Conservation (phyloP, 2,113 vertebrate species). For the Podiceps cristatus region DNA sequence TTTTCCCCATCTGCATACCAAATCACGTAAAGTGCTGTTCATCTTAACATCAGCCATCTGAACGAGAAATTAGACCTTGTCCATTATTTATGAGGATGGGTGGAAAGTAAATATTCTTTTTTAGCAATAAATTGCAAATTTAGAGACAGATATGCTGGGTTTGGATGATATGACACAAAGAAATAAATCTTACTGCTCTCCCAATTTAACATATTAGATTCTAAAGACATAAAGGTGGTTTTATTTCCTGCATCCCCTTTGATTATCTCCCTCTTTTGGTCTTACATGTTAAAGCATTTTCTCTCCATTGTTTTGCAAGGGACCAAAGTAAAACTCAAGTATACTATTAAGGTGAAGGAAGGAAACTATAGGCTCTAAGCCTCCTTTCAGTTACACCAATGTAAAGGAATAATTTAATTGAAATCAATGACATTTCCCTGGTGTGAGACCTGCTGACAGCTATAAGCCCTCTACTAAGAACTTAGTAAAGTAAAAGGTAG, state of each 20-base stretch:
- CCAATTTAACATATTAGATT: not conserved
- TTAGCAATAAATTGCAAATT: conserved; percentile 27
- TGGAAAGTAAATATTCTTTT: conserved; percentile 7
- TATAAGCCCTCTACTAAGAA: not conserved
- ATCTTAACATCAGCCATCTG: not conserved
- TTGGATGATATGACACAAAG: not conserved
- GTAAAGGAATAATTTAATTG: not conserved
- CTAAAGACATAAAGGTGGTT: not conserved
- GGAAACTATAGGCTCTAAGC: not conserved
- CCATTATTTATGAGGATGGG: conserved; percentile 8
- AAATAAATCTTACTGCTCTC: conserved; percentile 2
- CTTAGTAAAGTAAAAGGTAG: not conserved
- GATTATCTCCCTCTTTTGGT: not conserved
- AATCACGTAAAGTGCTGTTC: not conserved
- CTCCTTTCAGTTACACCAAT: not conserved
- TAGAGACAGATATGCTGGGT: not conserved
- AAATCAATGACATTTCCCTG: not conserved
- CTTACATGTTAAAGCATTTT: not conserved
- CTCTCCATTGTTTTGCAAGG: not conserved
- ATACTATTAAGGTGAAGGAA: not conserved
- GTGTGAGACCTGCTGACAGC: not conserved
- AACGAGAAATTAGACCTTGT: not conserved
- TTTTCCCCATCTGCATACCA: not conserved
- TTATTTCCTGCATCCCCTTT: not conserved
- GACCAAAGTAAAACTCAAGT: not conserved